These are phyloP conservation scores for Mobula hypostoma DNA, from an alignment of 2,113 vertebrate genomes.

Conservation along the genomic window DNA sequence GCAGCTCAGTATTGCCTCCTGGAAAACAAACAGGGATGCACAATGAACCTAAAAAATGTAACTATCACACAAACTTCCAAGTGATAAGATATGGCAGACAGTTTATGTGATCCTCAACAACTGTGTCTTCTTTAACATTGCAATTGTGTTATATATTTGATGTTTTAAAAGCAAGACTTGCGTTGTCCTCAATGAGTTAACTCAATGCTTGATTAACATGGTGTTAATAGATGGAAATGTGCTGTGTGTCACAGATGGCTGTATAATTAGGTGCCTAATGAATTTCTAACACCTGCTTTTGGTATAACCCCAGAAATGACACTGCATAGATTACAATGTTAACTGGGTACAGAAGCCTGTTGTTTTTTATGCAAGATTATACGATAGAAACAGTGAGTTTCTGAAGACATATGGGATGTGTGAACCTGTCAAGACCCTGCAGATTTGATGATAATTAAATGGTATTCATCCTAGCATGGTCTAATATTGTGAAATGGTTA, in stretches of 20 bases:
- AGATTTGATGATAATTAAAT: conserved; percentile 20
- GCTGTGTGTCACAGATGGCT: conserved; percentile 13
- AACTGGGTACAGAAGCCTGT: background rate
- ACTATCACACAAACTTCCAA: no score
- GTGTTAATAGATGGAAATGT: background rate
- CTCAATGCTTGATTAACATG: background rate
- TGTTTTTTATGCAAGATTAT: background rate
- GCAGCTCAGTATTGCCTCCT: no score
- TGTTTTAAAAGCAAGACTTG: background rate
- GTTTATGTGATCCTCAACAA: background rate
- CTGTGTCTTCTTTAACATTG: background rate
- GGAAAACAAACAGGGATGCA: no score
- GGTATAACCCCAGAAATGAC: conserved; percentile 30
- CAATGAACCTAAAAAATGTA: no score
- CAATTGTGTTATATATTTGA: background rate
- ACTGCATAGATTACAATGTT: conserved; percentile 25
- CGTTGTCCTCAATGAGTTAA: background rate
- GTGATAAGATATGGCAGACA: background rate
- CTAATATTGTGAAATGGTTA: background rate
- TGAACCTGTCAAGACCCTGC: conserved; percentile 10
- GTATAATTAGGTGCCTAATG: conserved; percentile 25
- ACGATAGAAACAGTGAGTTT: background rate
- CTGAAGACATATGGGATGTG: conserved; percentile 28
- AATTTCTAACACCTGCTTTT: conserved; percentile 28
- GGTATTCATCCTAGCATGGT: background rate